A percentile compares a stretch with the other conserved stretches of the same genome.
Evolutionary conservation across 2,797 vertebrate species (phyloP).

Genomic region (Sebastes aleutianus): DNA sequence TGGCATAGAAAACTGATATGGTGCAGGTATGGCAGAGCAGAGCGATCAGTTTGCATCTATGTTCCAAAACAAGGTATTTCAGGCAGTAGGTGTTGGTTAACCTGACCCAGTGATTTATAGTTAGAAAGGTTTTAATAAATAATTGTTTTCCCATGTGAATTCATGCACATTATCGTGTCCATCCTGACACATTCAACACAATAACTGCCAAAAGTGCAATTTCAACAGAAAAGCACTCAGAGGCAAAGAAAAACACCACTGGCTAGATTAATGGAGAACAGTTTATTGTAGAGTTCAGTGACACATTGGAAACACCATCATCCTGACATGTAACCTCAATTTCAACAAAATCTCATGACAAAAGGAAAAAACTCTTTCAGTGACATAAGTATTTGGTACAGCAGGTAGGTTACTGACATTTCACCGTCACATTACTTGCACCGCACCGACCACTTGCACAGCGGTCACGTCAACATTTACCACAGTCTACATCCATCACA

Average conservation of each 20-base stretch:
- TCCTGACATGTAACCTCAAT: conserved; percentile 39
- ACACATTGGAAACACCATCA: conserved; percentile 53
- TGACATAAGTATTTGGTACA: conserved; percentile 57
- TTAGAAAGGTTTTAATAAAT: background rate
- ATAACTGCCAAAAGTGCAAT: background rate
- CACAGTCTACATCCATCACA: conserved; percentile 68
- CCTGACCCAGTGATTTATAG: background rate
- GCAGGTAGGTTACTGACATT: conserved; percentile 49
- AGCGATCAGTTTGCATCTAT: background rate
- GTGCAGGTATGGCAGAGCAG: background rate
- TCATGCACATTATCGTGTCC: background rate
- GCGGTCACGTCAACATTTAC: conserved; percentile 56
- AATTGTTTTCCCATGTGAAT: background rate
- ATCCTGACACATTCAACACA: background rate
- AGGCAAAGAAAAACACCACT: background rate
- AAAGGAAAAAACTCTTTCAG: conserved; percentile 28
- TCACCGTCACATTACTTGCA: conserved; percentile 46
- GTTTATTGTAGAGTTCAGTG: conserved; percentile 76
- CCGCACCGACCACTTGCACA: conserved; percentile 30
- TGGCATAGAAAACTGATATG: background rate
- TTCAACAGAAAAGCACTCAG: background rate
- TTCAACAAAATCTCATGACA: conserved; percentile 54
- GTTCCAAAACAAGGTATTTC: background rate
- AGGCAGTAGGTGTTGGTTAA: background rate
- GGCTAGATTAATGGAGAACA: conserved; percentile 49